Conservation (phyloP, 2,113 vertebrate species). For the Eretmochelys imbricata region DNA sequence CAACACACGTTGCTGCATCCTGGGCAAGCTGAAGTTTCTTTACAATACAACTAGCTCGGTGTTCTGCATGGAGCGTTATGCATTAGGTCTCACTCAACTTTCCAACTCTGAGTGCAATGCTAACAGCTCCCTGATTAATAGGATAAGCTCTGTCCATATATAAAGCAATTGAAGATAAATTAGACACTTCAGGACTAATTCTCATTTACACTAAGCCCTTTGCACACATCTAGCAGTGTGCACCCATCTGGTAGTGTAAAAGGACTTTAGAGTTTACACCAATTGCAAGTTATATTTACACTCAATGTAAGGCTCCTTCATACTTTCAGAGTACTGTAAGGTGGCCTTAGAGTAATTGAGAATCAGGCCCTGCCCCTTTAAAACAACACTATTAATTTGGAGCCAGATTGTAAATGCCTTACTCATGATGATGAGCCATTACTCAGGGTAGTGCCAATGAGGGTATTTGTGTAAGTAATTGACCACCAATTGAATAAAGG, state of each 20-base stretch:
- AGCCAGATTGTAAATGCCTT: background rate
- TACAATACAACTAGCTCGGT: accelerated
- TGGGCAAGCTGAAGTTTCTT: background rate
- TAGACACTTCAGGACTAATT: background rate
- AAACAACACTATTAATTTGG: background rate
- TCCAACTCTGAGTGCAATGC: accelerated
- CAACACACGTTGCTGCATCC: background rate
- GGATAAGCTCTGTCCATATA: background rate
- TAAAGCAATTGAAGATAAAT: background rate
- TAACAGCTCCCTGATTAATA: background rate
- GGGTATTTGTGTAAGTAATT: background rate
- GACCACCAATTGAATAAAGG: background rate
- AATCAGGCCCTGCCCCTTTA: background rate
- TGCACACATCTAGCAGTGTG: background rate
- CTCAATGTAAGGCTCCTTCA: background rate
- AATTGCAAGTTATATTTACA: background rate
- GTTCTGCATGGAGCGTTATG: accelerated
- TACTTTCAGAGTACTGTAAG: background rate
- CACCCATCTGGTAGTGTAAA: background rate
- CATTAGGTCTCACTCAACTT: no score
- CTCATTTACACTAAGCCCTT: background rate
- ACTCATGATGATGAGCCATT: background rate
- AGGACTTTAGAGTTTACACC: background rate
- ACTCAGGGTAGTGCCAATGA: background rate
- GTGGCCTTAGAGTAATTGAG: background rate